These are phyloP conservation scores for Dromococcyx pavoninus DNA, from an alignment of 2,797 vertebrate genomes.

Conservation along the genomic window DNA sequence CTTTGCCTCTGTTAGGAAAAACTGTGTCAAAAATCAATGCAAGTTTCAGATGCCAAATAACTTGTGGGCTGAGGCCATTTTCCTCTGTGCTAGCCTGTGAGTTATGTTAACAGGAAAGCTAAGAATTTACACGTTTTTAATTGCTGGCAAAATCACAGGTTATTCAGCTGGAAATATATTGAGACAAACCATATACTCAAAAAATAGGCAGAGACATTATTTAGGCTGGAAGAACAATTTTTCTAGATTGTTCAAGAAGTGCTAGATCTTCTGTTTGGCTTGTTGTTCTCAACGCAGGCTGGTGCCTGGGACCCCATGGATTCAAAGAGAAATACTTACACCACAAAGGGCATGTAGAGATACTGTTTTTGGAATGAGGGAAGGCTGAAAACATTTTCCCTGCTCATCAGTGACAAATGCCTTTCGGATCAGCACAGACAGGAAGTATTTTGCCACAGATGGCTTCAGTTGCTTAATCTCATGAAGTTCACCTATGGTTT, in stretches of 20 bases:
- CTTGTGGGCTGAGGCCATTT: neutral
- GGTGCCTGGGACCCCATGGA: neutral
- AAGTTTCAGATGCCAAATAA: conserved; percentile 2
- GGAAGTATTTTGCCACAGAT: neutral
- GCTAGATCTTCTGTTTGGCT: neutral
- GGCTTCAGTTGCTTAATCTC: neutral
- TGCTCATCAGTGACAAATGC: rapidly evolving
- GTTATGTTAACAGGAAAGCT: conserved; percentile 50
- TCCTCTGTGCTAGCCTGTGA: neutral
- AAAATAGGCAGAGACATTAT: conserved; percentile 3
- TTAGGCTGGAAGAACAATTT: neutral
- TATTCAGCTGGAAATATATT: conserved; percentile 20
- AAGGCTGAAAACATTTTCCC: neutral
- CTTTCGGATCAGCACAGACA: neutral
- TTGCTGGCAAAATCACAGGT: conserved; percentile 23
- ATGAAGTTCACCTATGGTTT: neutral
- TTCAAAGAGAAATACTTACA: neutral
- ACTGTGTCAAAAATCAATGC: neutral
- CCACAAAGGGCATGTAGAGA: neutral
- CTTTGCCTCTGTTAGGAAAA: neutral
- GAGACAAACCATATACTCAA: neutral
- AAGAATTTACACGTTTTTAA: conserved; percentile 37
- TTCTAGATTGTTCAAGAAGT: neutral
- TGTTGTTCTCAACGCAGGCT: neutral
- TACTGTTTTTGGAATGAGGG: neutral